Base-by-base conservation (phyloP, 2,888 invertebrate genomes). In the Hermaeophaga mercurialis region DNA sequence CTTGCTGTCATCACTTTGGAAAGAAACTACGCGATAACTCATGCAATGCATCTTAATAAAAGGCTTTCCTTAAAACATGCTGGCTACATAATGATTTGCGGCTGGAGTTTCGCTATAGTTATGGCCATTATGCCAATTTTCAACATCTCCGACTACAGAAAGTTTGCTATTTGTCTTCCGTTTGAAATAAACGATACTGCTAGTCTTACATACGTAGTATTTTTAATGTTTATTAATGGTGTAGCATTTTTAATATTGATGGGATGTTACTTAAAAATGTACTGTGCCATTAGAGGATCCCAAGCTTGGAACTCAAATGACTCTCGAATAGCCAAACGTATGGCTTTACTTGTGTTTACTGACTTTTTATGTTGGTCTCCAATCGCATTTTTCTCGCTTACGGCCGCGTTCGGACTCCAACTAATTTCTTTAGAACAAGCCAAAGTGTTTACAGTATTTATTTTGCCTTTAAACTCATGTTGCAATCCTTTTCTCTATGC, bases 331-430 rank as follows among this genome's bases (percentile, higher is more conserved):
- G 96, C 97, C 36, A 96, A 96, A 77, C 84, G 96, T 33, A 97
- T 97, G 96, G 96, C 97, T 0, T 79, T 98, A 36, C 82, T 98
- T 54, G 96, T 98, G 1, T 96, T 96, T 77, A 98, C 97, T 0
- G 97, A 98, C 78, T 94, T 98, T 73, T 82, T 96, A 41, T 98
- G 97, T 80, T 98, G 97, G 97, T 94, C 96, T 2, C 98, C 98
- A 0, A 96, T 97, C 62, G 94, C 97, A 1, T 94, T 97, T 79
- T 94, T 95, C 76, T 91, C 96, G 4, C 81, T 97, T 28, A 94
- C 96, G 0, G 96, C 97, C 12, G 91, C 95, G 5, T 92, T 95
- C 75, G 96, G 96, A 7, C 81, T 90, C 63, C 94, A 92, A 59
- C 81, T 97, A 44, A 91, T 98, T 19, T 91, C 93, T 1, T 82